These are phyloP conservation scores for Hemicrepidius hirtus DNA, from an alignment of 2,888 invertebrate genomes.

Conservation along the genomic window DNA sequence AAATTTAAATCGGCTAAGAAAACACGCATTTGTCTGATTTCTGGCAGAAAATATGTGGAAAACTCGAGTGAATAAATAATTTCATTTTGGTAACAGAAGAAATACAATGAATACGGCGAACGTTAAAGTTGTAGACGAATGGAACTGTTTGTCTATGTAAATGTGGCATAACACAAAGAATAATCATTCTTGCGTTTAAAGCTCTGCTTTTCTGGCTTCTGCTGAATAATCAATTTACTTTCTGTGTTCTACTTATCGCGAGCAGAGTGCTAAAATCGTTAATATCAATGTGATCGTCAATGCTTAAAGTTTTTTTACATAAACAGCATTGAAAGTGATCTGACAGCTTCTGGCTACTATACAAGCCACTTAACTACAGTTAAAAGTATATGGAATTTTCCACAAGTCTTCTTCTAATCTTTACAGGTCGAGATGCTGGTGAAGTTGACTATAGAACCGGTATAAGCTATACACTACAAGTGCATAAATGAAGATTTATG, in stretches of 20 bases:
- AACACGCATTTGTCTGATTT: constrained; percentile 23
- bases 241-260: constrained; percentile 25
- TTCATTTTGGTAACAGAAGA: constrained; percentile 36
- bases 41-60: constrained; percentile 8
- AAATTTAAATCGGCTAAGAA: constrained; percentile 14
- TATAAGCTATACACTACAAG: constrained; percentile 2
- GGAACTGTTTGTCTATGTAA: constrained; percentile 47
- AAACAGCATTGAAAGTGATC: constrained; percentile 28
- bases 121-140: constrained; percentile 36
- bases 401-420: constrained; percentile 18
- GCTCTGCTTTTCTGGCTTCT: constrained; percentile 35
- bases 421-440: constrained; percentile 12
- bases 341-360: constrained; percentile 27
- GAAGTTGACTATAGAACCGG: constrained; percentile 15
- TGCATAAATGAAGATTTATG: constrained; percentile 21
- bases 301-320: constrained; percentile 17
- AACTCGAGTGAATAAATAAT: constrained; percentile 36
- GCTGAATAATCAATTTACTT: constrained; percentile 32
- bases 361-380: constrained; percentile 20
- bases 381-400: constrained; percentile 23
- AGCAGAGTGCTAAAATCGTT: constrained; percentile 17
- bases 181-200: constrained; percentile 36
- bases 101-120: constrained; percentile 33
- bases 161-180: constrained; percentile 47
- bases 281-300: constrained; percentile 5